Base-by-base conservation (phyloP, 30 jellyfish, hydroid and myxozoan species). In the Mastigias papua region DNA sequence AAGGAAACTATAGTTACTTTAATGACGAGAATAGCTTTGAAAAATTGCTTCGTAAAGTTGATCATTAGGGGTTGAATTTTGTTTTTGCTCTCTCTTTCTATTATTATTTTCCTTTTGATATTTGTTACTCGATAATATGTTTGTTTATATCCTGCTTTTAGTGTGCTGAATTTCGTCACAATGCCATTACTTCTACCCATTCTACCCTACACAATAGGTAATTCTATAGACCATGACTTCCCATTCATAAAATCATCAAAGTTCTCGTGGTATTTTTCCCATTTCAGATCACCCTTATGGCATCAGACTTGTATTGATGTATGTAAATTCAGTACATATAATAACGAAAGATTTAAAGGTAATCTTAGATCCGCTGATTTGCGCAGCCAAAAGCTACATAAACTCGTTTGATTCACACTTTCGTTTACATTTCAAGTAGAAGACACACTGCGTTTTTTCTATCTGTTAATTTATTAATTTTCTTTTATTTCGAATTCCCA, bases 201-300 rank as follows among this genome's bases (percentile, higher is more conserved):
- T 63, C 35, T 27, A 63, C 74, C 74, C 35, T 42, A 63, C 19
- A 27, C 42, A 63, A 63, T 27, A 27, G 74, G 42, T 42, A 63
- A 63, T n/a, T 63, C 74, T 63, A 63, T 63, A 63, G 2, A 63
- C 42, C 74, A 63, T 16, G 23, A 6, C 3, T 63, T 63, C 74
- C 42, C 9, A 22, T 63, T 27, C 21, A 7, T n/a, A 63, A 63
- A 63, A 63, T 13, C 42, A 63, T 63, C 19, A 42, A 63, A 63
- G 42, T 54, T 19, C 74, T 63, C 74, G 74, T 63, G 74, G 46
- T 63, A 63, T 19, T 63, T 63, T 63, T 8, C 42, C 74, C 74
- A 22, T 8, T 63, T 63, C 74, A 63, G 74, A 63, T 26, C 13
- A 22, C 74, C 74, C 74, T 63, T 63, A 8, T 15, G 74, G 35